Evolutionary conservation across 2,113 vertebrate genomes (phyloP).

Genomic region (Ornithorhynchus anatinus): DNA sequence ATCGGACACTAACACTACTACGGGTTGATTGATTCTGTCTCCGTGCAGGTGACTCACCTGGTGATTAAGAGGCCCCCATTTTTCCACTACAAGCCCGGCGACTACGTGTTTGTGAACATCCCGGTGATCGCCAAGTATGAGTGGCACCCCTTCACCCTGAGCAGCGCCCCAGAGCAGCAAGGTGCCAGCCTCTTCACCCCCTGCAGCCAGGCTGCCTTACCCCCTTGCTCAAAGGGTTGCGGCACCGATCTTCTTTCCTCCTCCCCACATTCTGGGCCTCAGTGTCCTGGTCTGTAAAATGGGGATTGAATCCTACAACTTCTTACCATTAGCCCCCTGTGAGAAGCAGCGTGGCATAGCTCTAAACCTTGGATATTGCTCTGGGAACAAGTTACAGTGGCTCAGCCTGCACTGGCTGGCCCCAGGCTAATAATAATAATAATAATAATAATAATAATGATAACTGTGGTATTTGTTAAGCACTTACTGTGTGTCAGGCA

Average conservation of each 20-base stretch:
- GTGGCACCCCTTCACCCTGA: conserved; percentile 95
- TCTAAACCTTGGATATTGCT: too few species aligned
- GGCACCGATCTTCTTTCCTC: neutral
- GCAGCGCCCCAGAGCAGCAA: conserved; percentile 89
- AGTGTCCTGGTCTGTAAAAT: too few species aligned
- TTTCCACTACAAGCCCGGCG: conserved; percentile 88
- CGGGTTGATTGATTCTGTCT: neutral
- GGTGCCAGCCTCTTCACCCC: conserved; percentile 56
- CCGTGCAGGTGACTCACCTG: conserved; percentile 86
- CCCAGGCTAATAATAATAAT: too few species aligned
- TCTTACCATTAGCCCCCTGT: too few species aligned
- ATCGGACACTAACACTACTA: too few species aligned
- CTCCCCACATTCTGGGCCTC: too few species aligned
- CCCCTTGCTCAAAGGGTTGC: neutral
- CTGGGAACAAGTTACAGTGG: too few species aligned
- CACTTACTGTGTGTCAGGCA: too few species aligned
- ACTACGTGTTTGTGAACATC: conserved; percentile 90
- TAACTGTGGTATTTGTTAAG: too few species aligned
- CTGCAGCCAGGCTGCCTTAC: neutral
- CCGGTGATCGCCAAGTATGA: conserved; percentile 84
- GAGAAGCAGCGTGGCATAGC: too few species aligned
- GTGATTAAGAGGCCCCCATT: conserved; percentile 81
- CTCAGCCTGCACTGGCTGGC: too few species aligned
- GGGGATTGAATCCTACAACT: neutral
- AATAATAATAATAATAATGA: too few species aligned